Base-by-base conservation (phyloP, 1,140 invertebrate genomes). In the Leptoteleia sp. region DNA sequence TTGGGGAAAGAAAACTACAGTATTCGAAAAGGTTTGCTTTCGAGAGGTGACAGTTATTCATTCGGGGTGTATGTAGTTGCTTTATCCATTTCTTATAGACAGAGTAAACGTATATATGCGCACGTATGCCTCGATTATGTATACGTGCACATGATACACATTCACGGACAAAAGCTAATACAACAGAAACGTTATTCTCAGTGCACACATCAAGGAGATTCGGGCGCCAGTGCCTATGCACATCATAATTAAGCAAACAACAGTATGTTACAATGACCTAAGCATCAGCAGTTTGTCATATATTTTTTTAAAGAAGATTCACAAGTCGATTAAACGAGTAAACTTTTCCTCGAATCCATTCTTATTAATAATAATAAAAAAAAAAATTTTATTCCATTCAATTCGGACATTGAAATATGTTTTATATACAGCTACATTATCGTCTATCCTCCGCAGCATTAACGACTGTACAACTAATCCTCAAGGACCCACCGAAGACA, bases 131-230 rank as follows among this genome's bases (percentile, higher is more conserved):
- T 16, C 0, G 6, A 5, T 19, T 1, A 19, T 59, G 67, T 75
- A 55, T 80, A 68, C 43, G 50, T 50, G 25, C 71, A 65, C 43
- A 43, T 52, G 16, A 67, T 72, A 73, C 64, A 62, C 68, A 73
- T 59, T 50, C 81, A 85, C 77, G 78, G 81, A 85, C 84, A 84
- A 80, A 88, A 89, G 87, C 87, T 87, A 87, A 76, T 88, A 89
- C 84, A 83, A 89, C 87, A 89, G 83, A 80, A 68, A 88, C 50
- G 82, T 79, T 83, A 82, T 81, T 85, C 84, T 82, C 52, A 86
- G 84, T 88, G 83, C 85, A 83, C 76, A 88, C 84, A 89, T 55
- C 81, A 85, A 85, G 72, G 83, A 88, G 81, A 85, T 78, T 82
- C 19, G 61, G 79, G 80, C 83, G 73, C 80, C 84, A 85, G 80